Evolutionary conservation across 2,888 invertebrate genomes (phyloP).

Genomic region (Gerris lacustris): DNA sequence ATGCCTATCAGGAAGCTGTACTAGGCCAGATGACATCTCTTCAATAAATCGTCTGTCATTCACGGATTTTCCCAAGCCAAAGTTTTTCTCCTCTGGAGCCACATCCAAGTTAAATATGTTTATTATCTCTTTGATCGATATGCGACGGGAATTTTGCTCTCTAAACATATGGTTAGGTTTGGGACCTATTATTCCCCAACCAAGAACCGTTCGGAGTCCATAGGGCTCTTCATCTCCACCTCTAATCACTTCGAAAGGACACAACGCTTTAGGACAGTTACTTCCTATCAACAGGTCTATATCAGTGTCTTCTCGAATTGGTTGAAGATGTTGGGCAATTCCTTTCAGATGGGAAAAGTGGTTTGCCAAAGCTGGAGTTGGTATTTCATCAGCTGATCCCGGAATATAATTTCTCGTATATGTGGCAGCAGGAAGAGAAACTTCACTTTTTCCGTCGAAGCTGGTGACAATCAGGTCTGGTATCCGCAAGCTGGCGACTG

Average conservation of each 20-base stretch:
- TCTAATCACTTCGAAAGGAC: not conserved
- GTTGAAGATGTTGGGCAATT: not conserved
- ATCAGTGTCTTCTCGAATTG: not conserved
- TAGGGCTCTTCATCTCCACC: not conserved
- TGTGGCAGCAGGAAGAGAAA: not conserved
- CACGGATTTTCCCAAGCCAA: not conserved
- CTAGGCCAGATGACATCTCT: not conserved
- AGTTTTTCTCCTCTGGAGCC: not conserved
- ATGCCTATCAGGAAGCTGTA: not conserved
- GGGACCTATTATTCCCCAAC: not conserved
- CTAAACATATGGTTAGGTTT: not conserved
- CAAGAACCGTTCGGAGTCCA: not conserved
- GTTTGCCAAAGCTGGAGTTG: not conserved
- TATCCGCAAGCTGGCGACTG: not conserved
- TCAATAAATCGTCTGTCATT: not conserved
- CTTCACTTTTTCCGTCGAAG: not conserved
- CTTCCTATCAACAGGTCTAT: not conserved
- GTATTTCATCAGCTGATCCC: not conserved
- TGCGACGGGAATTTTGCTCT: not conserved
- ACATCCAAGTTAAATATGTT: not conserved
- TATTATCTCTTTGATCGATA: not conserved
- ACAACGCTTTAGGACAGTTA: not conserved
- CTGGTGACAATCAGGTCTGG: not conserved
- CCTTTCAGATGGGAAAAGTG: not conserved
- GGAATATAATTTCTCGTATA: not conserved